Base-by-base conservation (phyloP, 2,888 invertebrate species). In the Pachycephus smyrnensis region DNA sequence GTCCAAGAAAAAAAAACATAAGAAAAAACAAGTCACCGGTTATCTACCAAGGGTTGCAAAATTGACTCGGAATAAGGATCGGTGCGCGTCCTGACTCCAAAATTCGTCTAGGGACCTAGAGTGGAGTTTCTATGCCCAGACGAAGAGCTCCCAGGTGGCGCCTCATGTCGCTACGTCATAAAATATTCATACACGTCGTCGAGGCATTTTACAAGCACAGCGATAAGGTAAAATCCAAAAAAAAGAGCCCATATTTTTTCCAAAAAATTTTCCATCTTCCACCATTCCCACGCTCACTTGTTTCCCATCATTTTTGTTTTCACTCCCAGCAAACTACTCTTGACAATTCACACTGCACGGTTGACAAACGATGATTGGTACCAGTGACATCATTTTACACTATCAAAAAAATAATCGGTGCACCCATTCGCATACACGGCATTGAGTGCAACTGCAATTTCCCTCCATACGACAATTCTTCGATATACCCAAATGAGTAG, bases 61-160 rank as follows among this genome's bases (percentile, higher is more conserved):
- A 80, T 81, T 73, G 81, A 77, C 79, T 77, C n/a, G 75, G 69
- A 78, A 82, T 76, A 83, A 82, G 77, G 40, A 40, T 75, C 31
- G 77, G 77, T 69, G 76, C 79, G 80, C 79, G 77, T 80, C 80
- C 76, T 76, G 79, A 81, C 79, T 82, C 77, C 79, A 79, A 71
- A 82, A 82, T 82, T 80, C 77, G 32, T 73, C 40, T 30, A 73
- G 2, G 9, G 23, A 55, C 55, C 32, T 31, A 71, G n/a, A 71
- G 32, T 12, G 12, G 12, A 12, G 31, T 71, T 11, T 32, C 73
- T 40, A 33, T 12, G 30, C 30, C n/a, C 40, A 68, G 35, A 78
- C 68, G 36, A 37, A 73, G 71, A 68, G 76, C 73, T 71, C 73
- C 69, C 73, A 68, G 71, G 75, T 40, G 77, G 69, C 69, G 75